A percentile compares a stretch with the other conserved stretches of the same genome.
Evolutionary conservation across 2,113 vertebrate species (phyloP).

Genomic region (Brevimyrus niger): DNA sequence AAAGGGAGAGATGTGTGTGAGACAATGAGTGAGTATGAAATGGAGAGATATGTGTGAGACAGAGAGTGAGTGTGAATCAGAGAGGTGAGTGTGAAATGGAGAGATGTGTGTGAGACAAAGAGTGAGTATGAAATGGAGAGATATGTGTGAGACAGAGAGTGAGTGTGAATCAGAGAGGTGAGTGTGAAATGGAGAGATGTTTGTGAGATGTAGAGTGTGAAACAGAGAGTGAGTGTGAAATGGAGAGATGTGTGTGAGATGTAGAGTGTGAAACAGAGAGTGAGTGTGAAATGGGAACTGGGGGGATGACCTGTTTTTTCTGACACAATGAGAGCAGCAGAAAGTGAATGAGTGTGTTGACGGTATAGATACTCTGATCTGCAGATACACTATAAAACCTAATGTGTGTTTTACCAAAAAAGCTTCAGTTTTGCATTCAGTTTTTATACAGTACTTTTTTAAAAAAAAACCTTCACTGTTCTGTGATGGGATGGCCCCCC

Average conservation of each 20-base stretch:
- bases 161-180: too few relatives aligned
- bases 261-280: conserved; percentile 30
- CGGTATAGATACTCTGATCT: background rate
- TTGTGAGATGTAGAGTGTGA: conserved; percentile 30
- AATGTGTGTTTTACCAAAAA: background rate
- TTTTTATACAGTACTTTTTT: background rate
- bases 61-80: too few relatives aligned
- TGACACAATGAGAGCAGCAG: conserved; percentile 62
- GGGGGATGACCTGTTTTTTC: conserved; percentile 56
- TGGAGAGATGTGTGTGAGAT: conserved; percentile 22
- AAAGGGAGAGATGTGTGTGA: too few relatives aligned
- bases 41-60: too few relatives aligned
- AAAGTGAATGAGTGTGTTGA: conserved; percentile 17
- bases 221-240: conserved; percentile 20
- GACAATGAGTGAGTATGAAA: background rate
- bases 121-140: too few relatives aligned
- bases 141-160: too few relatives aligned
- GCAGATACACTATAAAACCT: background rate
- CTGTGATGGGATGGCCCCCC: background rate
- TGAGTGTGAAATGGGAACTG: background rate
- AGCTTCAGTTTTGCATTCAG: background rate
- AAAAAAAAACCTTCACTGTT: background rate
- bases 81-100: too few relatives aligned
- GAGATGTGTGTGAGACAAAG: too few relatives aligned
- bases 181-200: background rate